Conservation (phyloP, 1,140 invertebrate genomes). For the Gryllus bimaculatus region DNA sequence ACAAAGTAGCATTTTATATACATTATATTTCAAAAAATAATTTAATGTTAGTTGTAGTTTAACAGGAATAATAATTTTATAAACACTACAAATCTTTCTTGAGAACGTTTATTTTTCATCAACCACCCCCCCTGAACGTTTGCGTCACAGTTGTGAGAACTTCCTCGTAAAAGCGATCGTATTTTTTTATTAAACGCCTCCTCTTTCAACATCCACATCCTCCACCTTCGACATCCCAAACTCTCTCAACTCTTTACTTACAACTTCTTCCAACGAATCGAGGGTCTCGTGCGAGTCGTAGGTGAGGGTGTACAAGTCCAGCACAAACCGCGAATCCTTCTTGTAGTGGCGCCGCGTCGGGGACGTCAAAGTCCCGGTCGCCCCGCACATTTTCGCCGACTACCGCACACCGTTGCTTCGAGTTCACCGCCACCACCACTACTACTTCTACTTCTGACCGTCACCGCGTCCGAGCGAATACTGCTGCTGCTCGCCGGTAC, state of each 20-base stretch:
- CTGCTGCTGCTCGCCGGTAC: not conserved
- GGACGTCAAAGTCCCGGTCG: not conserved
- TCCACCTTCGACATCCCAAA: no score
- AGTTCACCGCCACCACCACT: not conserved
- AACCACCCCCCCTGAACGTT: no score
- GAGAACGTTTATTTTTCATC: no score
- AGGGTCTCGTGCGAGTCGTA: conserved; percentile 67
- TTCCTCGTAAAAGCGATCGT: no score
- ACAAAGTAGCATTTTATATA: no score
- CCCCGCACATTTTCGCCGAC: not conserved
- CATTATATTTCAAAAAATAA: no score
- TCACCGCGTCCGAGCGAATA: not conserved
- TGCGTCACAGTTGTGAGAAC: no score
- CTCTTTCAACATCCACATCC: no score
- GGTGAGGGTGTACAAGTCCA: conserved; percentile 74
- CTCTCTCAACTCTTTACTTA: not conserved
- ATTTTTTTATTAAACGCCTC: no score
- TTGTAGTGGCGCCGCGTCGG: conserved; percentile 55
- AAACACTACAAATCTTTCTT: no score
- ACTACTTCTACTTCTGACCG: not conserved
- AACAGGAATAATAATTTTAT: no score
- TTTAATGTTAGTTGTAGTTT: no score
- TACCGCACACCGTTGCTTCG: not conserved
- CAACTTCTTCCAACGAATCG: conserved; percentile 36
- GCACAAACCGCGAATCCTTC: conserved; percentile 70